Base-by-base conservation (phyloP, 2,797 vertebrate species). In the Phoxinus dragarum region DNA sequence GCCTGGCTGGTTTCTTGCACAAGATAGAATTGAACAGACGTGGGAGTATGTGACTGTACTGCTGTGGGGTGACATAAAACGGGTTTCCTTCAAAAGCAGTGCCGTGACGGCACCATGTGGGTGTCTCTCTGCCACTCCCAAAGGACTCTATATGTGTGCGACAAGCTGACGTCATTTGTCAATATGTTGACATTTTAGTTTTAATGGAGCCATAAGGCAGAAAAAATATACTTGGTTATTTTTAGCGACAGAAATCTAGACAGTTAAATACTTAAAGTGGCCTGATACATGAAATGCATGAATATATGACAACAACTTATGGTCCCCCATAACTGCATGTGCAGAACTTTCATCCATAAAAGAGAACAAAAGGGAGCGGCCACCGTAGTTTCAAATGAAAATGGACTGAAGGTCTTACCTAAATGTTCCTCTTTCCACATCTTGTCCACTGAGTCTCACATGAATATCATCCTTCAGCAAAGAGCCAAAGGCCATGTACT, bases 401-500 rank as follows among this genome's bases (percentile, higher is more conserved):
- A 44, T 80, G 52, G 56, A 80, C 56, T 80, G 85, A 74, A 17
- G 67, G 38, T 38, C 88, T 90, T 92, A 98, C 97, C 97, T 98
- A 88, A 98, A 98, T 0, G 97, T 98, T 42, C 97, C 97, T 23
- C 97, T 95, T 89, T 98, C 97, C 4, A 98, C 97, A 0, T 99
- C 97, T 91, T 99, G 97, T 74, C 97, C 97, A 0, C 96, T 97
- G 67, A 97, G 93, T 17, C 96, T 95, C 81, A 97, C 96, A 52
- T 97, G 96, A 89, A 96, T 95, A 52, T 96, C 96, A 72, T 97
- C 96, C 66, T 96, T 97, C 34, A 97, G 94, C 59, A 97, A 93
- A 21, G 96, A 97, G 73, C 96, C 96, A 0, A 98, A 97, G 0
- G 97, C 97, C 97, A 98, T 97, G 91, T 97, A 98, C 90, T 98